phyloP scores from a whole-genome alignment of 2,113 vertebrate genomes.

The Colinus virginianus region DNA sequence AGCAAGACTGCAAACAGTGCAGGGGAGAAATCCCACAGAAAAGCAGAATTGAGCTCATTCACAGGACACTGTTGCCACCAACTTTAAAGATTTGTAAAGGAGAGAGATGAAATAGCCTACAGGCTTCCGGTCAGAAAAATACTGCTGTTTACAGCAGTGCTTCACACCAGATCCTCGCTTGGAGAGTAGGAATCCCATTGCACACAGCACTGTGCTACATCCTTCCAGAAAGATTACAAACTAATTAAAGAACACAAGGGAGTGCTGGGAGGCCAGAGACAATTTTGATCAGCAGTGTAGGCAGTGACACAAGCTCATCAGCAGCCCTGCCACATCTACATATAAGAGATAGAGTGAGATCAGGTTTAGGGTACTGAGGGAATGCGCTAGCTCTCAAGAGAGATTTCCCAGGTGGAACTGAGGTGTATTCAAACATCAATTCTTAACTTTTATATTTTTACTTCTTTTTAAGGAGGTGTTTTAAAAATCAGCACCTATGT shows the following conservation, averaged over 20 bases:
- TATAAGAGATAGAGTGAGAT: background rate
- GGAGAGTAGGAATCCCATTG: background rate
- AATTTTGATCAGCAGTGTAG: background rate
- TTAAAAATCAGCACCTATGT: background rate
- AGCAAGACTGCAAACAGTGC: background rate
- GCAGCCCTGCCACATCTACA: background rate
- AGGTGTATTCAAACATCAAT: background rate
- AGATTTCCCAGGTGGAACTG: background rate
- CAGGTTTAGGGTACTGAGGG: background rate
- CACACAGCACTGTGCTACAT: background rate
- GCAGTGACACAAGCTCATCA: background rate
- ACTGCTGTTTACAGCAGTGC: background rate
- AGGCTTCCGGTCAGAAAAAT: background rate
- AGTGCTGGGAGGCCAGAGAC: background rate
- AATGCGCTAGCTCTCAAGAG: background rate
- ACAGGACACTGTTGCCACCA: background rate
- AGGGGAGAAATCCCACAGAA: accelerated
- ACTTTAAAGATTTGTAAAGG: background rate
- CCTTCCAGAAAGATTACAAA: background rate
- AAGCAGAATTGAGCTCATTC: background rate
- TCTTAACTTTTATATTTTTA: background rate
- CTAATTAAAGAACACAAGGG: background rate
- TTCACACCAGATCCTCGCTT: background rate
- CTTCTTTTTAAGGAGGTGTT: background rate
- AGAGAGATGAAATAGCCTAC: background rate